phyloP scores from a whole-genome alignment of 2,888 invertebrate species.

The Amaurobius ferox region DNA sequence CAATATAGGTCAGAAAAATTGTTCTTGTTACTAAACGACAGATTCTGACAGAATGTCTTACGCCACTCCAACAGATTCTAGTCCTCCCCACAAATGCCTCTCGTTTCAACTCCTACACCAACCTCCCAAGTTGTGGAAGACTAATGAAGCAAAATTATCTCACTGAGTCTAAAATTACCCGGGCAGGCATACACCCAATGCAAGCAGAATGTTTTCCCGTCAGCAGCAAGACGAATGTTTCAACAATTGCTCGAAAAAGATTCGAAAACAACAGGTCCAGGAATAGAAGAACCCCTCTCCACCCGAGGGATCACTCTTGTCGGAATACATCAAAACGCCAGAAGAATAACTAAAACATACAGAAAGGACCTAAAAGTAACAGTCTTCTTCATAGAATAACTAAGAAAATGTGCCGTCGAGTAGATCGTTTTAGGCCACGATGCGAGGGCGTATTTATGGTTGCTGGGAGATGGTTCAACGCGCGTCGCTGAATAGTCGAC shows the following conservation, averaged over 20 bases:
- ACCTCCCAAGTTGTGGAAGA: constrained; percentile 1
- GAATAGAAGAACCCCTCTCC: background rate
- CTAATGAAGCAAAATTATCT: constrained; percentile 6
- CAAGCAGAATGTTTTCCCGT: background rate
- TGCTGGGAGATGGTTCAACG: background rate
- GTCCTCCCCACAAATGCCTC: too few species aligned
- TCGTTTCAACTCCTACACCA: background rate
- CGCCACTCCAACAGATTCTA: too few species aligned
- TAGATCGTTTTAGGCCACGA: background rate
- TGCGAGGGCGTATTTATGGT: background rate
- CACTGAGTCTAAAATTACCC: constrained; percentile 3
- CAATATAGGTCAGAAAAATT: too few species aligned
- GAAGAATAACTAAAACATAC: background rate
- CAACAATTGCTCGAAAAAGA: too few species aligned
- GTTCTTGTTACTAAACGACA: too few species aligned
- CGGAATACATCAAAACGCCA: background rate
- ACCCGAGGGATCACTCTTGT: background rate
- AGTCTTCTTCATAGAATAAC: background rate
- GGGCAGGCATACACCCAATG: background rate
- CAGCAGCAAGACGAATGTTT: constrained; percentile 12
- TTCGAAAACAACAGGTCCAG: background rate
- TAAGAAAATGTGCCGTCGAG: background rate
- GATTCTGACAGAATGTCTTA: too few species aligned
- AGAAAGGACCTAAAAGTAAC: background rate
- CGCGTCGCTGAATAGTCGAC: background rate